phyloP scores from a whole-genome alignment of 30 jellyfish, hydroid and myxozoan genomes.

The Mastigias papua region DNA sequence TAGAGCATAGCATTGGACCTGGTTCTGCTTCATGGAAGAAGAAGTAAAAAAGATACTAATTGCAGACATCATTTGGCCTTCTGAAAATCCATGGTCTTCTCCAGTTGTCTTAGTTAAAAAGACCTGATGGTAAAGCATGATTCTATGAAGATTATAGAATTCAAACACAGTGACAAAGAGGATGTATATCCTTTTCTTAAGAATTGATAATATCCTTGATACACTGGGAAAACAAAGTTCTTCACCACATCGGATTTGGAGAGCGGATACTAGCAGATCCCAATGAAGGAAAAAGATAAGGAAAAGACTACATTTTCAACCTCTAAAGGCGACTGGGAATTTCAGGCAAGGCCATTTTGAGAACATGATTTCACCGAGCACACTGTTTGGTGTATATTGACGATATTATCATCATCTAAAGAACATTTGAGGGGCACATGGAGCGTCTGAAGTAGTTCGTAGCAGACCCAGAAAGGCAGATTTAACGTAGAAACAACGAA shows the following conservation, averaged over 20 bases:
- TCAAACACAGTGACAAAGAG: conserved; percentile 65
- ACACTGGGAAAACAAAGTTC: conserved; percentile 40
- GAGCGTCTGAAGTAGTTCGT: conserved; percentile 30
- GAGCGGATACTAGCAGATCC: conserved; percentile 75
- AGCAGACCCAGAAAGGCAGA: conserved; percentile 41
- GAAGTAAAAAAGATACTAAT: not conserved
- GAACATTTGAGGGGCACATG: conserved; percentile 51
- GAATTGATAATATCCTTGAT: conserved; percentile 64
- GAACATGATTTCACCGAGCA: conserved; percentile 34
- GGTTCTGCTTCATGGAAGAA: conserved; percentile 8
- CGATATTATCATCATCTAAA: conserved; percentile 67
- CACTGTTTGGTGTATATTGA: conserved; percentile 64
- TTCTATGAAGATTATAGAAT: conserved; percentile 65
- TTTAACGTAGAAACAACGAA: conserved; percentile 47
- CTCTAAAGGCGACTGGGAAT: conserved; percentile 20
- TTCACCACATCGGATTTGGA: conserved; percentile 56
- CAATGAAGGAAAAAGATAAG: conserved; percentile 18
- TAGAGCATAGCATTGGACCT: not conserved
- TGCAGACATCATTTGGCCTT: conserved; percentile 60
- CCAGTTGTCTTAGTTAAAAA: conserved; percentile 67
- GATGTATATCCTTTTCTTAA: conserved; percentile 73
- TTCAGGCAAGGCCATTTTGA: conserved; percentile 56
- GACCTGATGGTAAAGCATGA: conserved; percentile 60
- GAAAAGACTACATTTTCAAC: conserved; percentile 72
- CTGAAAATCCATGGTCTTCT: conserved; percentile 71